Base-by-base conservation (phyloP, 1,140 invertebrate species). In the Diabrotica undecimpunctata region DNA sequence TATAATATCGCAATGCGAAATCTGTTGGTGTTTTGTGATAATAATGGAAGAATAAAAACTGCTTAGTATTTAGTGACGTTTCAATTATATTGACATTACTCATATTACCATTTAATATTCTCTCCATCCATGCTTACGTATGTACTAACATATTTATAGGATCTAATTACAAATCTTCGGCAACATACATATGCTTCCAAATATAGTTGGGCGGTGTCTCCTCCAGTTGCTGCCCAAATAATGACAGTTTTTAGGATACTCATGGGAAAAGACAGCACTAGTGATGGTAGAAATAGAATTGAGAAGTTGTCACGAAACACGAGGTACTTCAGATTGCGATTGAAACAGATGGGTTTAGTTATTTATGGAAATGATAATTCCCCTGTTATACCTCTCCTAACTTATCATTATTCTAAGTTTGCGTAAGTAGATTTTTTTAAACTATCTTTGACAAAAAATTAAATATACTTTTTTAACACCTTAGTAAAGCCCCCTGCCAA, bases 321-420 rank as follows among this genome's bases (percentile, higher is more conserved):
- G 0, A 83, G 87, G 11, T 98, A 98, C 79, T 96, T 98, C 75
- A 86, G 96, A 54, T 83, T 86, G 70, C 86, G 90, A 70, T 81
- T 99, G 41, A 88, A 92, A 61, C 91, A 95, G 77, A 90, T 95
- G 75, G 96, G 97, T 61, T 93, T 98, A 71, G 95, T 98, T 74
- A 88, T 93, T 61, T 96, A 95, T 80, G 97, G 97, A n/a, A 94
- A 97, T 81, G 88, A 92, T 74, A 93, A 98, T 79, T 98, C 95
- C 8, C 97, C 97, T 0, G 95, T 99, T 65, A 93, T 99, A 68
- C 97, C 97, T 25, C 86, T 99, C 81, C 80, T 99, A 74, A 88
- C 97, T 50, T 99, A 96, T 81, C 84, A 95, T 74, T 96, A 95
- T 78, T 92, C 95, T 2, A 95, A 98, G 84, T 95, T 97, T 76